phyloP scores from a whole-genome alignment of 2,888 invertebrate species.

The Rosalia funebris region DNA sequence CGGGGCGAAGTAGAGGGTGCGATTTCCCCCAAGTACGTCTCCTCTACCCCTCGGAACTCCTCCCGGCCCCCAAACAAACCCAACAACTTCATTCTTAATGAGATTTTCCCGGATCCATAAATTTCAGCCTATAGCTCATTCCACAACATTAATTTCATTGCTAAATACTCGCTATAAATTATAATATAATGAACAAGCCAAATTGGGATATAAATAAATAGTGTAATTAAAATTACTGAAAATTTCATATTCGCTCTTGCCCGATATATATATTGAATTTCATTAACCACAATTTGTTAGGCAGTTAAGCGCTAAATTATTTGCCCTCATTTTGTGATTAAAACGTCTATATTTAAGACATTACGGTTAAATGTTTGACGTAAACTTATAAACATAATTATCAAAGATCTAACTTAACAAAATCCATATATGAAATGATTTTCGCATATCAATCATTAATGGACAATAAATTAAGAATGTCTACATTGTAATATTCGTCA shows the following conservation, averaged over 20 bases:
- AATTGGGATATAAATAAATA: constrained; percentile 63
- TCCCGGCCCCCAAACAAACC: constrained; percentile 57
- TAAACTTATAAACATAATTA: too few relatives aligned
- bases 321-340: constrained; percentile 3
- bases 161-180: constrained; percentile 65
- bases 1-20: constrained; percentile 39
- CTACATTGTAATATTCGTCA: too few relatives aligned
- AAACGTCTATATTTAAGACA: not conserved
- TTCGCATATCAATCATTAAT: too few relatives aligned
- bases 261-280: constrained; percentile 25
- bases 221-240: constrained; percentile 57
- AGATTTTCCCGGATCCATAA: constrained; percentile 67
- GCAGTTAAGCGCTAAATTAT: constrained; percentile 18
- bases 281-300: constrained; percentile 24
- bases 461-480: too few relatives aligned
- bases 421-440: too few relatives aligned
- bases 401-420: too few relatives aligned
- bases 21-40: constrained; percentile 38
- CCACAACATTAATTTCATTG: constrained; percentile 66
- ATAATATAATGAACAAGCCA: constrained; percentile 64
- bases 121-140: constrained; percentile 66
- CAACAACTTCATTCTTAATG: constrained; percentile 66
- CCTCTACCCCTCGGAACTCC: constrained; percentile 31
- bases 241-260: constrained; percentile 40
- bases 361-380: too few relatives aligned